phyloP scores from a whole-genome alignment of 2,888 invertebrate species.

The Teleogryllus oceanicus region DNA sequence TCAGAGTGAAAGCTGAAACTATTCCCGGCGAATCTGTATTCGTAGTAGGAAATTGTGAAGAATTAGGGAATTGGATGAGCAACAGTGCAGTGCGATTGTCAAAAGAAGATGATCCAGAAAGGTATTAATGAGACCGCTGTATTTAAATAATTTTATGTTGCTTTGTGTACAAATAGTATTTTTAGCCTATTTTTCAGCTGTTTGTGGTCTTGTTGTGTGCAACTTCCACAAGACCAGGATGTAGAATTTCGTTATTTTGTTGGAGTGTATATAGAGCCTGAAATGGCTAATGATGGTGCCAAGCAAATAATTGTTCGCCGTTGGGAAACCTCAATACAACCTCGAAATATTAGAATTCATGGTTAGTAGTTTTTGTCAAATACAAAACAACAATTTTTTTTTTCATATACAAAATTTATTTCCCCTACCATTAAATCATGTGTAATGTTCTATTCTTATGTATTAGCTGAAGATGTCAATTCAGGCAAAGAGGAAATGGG shows the following conservation, averaged over 20 bases:
- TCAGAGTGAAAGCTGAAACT: conserved; percentile 55
- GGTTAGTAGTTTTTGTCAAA: conserved; percentile 42
- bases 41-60: conserved; percentile 63
- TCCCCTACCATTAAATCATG: not conserved
- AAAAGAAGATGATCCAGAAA: conserved; percentile 33
- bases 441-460: too few relatives aligned
- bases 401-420: not conserved
- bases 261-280: conserved; percentile 59
- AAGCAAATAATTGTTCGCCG: conserved; percentile 60
- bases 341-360: conserved; percentile 58
- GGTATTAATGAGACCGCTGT: conserved; percentile 22
- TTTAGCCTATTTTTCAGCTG: conserved; percentile 41
- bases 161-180: not conserved
- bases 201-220: conserved; percentile 62
- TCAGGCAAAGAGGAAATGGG: conserved; percentile 27
- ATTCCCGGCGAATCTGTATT: conserved; percentile 63
- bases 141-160: not conserved
- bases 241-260: conserved; percentile 74
- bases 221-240: conserved; percentile 63
- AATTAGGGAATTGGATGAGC: conserved; percentile 70
- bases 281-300: conserved; percentile 48
- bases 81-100: conserved; percentile 56
- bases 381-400: not conserved
- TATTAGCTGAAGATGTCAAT: conserved; percentile 23
- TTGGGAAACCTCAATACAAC: conserved; percentile 76